Conservation (phyloP, 2,888 invertebrate species). For the Dioctria rufipes region DNA sequence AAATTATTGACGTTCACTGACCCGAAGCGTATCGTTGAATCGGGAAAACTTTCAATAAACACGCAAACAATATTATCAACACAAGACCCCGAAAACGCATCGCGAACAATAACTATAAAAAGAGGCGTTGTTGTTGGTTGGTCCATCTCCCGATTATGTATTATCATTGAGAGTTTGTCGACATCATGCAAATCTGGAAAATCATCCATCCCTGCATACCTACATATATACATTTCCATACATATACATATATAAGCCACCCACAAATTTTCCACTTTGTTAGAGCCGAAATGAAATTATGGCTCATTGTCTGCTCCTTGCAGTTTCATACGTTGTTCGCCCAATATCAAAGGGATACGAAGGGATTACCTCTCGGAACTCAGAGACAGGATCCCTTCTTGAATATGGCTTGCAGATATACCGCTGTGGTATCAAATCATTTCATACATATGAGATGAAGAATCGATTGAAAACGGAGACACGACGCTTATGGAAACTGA, state of each 20-base stretch:
- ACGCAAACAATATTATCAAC: slow-evolving; percentile 50
- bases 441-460: slow-evolving; percentile 30
- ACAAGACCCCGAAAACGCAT: slow-evolving; percentile 15
- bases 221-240: too few relatives aligned
- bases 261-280: slow-evolving; percentile 59
- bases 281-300: slow-evolving; percentile 57
- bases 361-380: background rate
- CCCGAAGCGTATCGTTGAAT: slow-evolving; percentile 54
- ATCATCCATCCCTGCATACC: background rate
- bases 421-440: background rate
- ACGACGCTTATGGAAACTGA: slow-evolving; percentile 48
- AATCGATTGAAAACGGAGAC: slow-evolving; percentile 36
- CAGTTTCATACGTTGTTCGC: slow-evolving; percentile 1
- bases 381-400: background rate
- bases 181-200: slow-evolving; percentile 29
- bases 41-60: slow-evolving; percentile 57
- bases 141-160: background rate
- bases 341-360: slow-evolving; percentile 3
- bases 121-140: slow-evolving; percentile 6
- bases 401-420: too few relatives aligned
- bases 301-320: slow-evolving; percentile 56
- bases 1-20: slow-evolving; percentile 50
- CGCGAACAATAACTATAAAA: slow-evolving; percentile 37
- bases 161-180: background rate
- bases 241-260: slow-evolving; percentile 43